These are phyloP conservation scores for Diphyllodes magnificus DNA, from an alignment of 2,113 vertebrate species.

Conservation along the genomic window DNA sequence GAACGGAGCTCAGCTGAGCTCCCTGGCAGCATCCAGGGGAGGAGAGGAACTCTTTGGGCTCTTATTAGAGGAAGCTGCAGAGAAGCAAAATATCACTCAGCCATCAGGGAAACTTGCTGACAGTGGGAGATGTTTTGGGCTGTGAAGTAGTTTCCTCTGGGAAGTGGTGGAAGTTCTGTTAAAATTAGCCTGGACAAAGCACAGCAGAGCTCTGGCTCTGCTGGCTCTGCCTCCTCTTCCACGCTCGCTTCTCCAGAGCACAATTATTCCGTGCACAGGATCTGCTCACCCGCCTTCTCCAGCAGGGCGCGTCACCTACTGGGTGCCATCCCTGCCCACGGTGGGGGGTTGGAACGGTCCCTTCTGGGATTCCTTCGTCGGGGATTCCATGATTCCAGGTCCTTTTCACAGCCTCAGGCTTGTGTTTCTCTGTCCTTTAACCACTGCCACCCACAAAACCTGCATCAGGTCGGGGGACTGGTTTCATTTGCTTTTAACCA, in stretches of 20 bases:
- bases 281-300: not conserved
- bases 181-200: slow-evolving; percentile 33
- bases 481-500: not conserved
- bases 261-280: not conserved
- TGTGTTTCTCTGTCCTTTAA: not conserved
- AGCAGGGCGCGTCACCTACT: not conserved
- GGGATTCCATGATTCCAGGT: not conserved
- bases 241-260: not conserved
- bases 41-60: not conserved
- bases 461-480: not conserved
- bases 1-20: not conserved
- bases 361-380: not conserved
- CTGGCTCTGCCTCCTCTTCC: not conserved
- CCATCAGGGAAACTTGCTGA: slow-evolving; percentile 59
- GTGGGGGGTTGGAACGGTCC: no score
- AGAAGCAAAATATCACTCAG: not conserved
- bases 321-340: not conserved
- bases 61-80: slow-evolving; percentile 15
- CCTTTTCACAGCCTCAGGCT: not conserved
- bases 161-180: slow-evolving; percentile 60
- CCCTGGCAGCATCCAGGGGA: not conserved
- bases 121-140: slow-evolving; percentile 37
- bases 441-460: not conserved
- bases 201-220: not conserved
- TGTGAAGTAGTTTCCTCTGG: slow-evolving; percentile 61